phyloP scores from a whole-genome alignment of 2,888 invertebrate genomes.

The Drosophila nr. perissopoda region DNA sequence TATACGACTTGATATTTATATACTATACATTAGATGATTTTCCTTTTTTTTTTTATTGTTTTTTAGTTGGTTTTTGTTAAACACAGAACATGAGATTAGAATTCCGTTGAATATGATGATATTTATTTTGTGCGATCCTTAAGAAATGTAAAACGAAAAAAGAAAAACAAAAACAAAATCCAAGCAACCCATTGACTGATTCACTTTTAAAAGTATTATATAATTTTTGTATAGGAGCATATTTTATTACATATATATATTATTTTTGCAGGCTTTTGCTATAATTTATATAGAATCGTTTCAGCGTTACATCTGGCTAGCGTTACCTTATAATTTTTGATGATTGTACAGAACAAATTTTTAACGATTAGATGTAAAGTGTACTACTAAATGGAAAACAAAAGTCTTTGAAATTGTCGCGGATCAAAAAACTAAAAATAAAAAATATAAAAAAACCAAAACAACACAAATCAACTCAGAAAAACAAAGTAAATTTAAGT shows the following conservation, averaged over 20 bases:
- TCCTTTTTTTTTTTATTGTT: slow-evolving; percentile 14
- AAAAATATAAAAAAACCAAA: slow-evolving; percentile 28
- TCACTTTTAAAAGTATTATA: slow-evolving; percentile 77
- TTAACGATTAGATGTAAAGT: slow-evolving; percentile 76
- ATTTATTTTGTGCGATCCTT: slow-evolving; percentile 66
- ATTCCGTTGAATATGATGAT: slow-evolving; percentile 61
- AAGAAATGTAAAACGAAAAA: slow-evolving; percentile 22
- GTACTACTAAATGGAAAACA: slow-evolving; percentile 64
- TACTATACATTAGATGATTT: slow-evolving; percentile 54
- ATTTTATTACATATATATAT: slow-evolving; percentile 32
- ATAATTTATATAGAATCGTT: slow-evolving; percentile 26
- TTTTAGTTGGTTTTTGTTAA: slow-evolving; percentile 47
- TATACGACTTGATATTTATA: slow-evolving; percentile 63
- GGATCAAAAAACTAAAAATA: slow-evolving; percentile 58
- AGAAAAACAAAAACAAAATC: slow-evolving; percentile 43
- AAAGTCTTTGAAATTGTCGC: slow-evolving; percentile 77
- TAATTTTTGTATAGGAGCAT: slow-evolving; percentile 73
- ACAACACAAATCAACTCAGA: slow-evolving; percentile 48
- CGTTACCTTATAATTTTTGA: slow-evolving; percentile 48
- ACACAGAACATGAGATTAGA: slow-evolving; percentile 57
- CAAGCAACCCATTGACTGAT: slow-evolving; percentile 72
- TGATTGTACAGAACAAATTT: slow-evolving; percentile 69
- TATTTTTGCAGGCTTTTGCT: slow-evolving; percentile 37
- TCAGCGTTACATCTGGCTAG: slow-evolving; percentile 11
- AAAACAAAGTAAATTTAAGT: slow-evolving; percentile 65